These are phyloP conservation scores for Tychaedon coryphoeus DNA, from an alignment of 2,113 vertebrate species.

Conservation along the genomic window DNA sequence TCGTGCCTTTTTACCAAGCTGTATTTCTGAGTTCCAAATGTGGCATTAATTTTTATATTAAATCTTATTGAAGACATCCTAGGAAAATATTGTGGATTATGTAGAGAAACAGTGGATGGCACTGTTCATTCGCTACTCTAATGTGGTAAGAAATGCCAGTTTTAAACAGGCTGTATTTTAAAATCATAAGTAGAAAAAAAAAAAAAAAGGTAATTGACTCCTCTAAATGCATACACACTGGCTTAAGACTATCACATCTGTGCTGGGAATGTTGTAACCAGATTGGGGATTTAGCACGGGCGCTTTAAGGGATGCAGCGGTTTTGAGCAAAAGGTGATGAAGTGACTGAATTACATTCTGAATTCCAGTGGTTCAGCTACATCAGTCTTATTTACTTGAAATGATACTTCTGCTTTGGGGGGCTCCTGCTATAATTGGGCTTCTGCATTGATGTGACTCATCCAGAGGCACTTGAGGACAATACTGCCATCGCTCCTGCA, in stretches of 20 bases:
- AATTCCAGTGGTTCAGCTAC: constrained; percentile 46
- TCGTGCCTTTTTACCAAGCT: neutral
- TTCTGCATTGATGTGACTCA: constrained; percentile 58
- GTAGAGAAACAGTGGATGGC: constrained; percentile 63
- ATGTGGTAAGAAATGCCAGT: neutral
- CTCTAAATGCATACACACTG: constrained; percentile 23
- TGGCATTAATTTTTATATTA: neutral
- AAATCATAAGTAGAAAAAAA: neutral
- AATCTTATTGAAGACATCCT: neutral
- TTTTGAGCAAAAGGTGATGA: constrained; percentile 51
- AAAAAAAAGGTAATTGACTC: constrained; percentile 10
- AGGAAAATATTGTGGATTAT: constrained; percentile 24
- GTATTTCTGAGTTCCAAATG: neutral
- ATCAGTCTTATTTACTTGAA: constrained; percentile 57
- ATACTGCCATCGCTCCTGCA: constrained; percentile 4
- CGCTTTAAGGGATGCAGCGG: neutral
- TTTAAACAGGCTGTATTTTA: constrained; percentile 27
- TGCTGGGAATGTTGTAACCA: constrained; percentile 33
- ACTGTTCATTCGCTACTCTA: constrained; percentile 55
- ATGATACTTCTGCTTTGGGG: constrained; percentile 49
- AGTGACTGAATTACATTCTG: constrained; percentile 40
- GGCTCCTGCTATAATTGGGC: constrained; percentile 46
- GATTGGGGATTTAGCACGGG: neutral
- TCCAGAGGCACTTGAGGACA: constrained; percentile 56
- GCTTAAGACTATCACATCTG: constrained; percentile 45